Evolutionary conservation across 2,113 vertebrate genomes (phyloP).

Genomic region (Tympanuchus pallidicinctus): DNA sequence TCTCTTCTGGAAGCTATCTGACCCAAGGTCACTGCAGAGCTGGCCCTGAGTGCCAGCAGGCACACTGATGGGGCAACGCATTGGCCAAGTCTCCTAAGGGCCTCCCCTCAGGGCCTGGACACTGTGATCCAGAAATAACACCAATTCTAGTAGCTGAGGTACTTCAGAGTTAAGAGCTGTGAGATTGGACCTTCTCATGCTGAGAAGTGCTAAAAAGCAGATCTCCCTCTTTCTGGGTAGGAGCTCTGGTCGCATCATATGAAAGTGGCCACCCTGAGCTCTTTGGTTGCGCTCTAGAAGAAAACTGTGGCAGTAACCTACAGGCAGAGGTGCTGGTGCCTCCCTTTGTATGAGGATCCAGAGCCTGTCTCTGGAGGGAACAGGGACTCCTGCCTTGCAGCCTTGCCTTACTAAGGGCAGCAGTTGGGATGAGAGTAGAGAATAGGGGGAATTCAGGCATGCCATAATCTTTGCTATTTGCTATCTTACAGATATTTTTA

Average conservation of each 20-base stretch:
- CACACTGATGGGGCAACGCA: neutral
- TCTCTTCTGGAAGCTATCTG: neutral
- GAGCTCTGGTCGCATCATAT: neutral
- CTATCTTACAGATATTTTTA: neutral
- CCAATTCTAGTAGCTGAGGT: neutral
- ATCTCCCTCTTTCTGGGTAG: neutral
- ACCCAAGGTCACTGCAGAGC: neutral
- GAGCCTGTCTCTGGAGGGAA: neutral
- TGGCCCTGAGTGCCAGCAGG: neutral
- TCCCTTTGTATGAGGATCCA: neutral
- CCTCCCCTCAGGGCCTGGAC: neutral
- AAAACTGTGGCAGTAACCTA: neutral
- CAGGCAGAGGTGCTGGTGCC: neutral
- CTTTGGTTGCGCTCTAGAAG: neutral
- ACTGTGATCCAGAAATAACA: neutral
- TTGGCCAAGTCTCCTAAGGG: neutral
- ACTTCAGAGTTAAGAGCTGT: neutral
- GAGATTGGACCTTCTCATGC: neutral
- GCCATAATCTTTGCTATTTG: neutral
- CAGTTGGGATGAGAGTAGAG: accelerated
- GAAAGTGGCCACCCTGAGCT: neutral
- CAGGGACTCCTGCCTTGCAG: neutral
- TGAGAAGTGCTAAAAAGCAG: neutral
- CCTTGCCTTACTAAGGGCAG: neutral
- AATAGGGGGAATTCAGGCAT: neutral